Base-by-base conservation (phyloP, 2,113 vertebrate genomes). In the Crotalus helleri region DNA sequence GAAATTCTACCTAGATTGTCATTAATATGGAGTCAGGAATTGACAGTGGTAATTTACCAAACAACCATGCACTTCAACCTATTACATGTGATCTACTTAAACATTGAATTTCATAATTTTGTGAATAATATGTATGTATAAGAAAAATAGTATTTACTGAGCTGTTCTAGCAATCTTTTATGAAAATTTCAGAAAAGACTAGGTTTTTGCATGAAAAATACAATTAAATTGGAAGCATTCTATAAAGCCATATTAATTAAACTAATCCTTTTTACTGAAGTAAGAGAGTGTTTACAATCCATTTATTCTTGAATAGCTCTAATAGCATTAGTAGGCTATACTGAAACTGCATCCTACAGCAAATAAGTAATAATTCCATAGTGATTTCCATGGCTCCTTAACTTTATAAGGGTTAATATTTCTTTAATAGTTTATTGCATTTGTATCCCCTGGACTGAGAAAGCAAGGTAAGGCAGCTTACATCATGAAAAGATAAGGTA, bases 1-100 rank as follows among this genome's bases (percentile, higher is more conserved):
- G 58, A 87, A 94, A 90, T 94, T 91, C 9, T 86, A 3, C 93
- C 93, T 0, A 92, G 57, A 51, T 26, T 54, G 3, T 90, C 58
- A 49, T 94, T 91, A 39, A 89, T 53, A 39, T 94, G 29, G 59
- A 94, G 46, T 3, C 91, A 5, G 23, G 49, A 93, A 59, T 13
- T 0, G 9, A 58, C 21, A 33, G 29, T 64, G 26, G 85, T 39
- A 61, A 24, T 39, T 93, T 93, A 5, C 46, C 58, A 54, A 64
- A 9, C 11, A 23, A 3, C 94, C 61, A 5, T 5, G 33, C 90
- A 92, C 33, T 33, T 1, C 0, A 87, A 26, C 26, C 57, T 94
- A 46, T 93, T 1, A 93, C 59, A 53, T n/a, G 13, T 0, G 1
- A 92, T 44, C 6, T 93, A 1, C 0, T 53, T 94, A 85, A 85